Base-by-base conservation (phyloP, 2,797 vertebrate genomes). In the Pangasius krempfi region DNA sequence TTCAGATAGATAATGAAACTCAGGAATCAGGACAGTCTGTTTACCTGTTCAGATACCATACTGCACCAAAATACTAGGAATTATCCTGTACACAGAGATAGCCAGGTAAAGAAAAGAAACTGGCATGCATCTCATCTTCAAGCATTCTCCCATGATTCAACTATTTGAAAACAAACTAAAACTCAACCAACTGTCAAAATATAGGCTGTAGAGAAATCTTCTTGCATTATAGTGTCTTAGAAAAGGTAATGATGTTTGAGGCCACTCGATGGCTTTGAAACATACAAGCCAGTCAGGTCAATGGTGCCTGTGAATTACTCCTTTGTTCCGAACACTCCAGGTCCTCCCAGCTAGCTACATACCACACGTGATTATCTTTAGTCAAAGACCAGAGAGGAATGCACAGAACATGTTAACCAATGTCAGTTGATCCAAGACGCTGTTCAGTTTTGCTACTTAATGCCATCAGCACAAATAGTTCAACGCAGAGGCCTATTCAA, bases 341-440 rank as follows among this genome's bases (percentile, higher is more conserved):
- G 88, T 84, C 87, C 90, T 88, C 91, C 87, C 85, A 86, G 86
- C 85, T 84, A 85, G 82, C 81, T 86, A 90, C 91, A 91, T 94
- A 93, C 93, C 91, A 91, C 91, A 89, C 90, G 84, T 85, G 89
- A 93, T 93, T 89, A 93, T 89, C 90, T 92, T 88, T 85, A 84
- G 72, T 82, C 68, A 90, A 88, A 90, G 91, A 89, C 88, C 72
- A 78, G 76, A 82, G 60, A 90, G 89, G 91, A 92, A 91, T 91
- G 89, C 76, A 52, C 87, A 70, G 73, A 80, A 80, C 33, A 73
- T 10, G 3, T 88, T 82, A 86, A 89, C 88, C 52, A 79, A 47
- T 76, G 64, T 87, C 85, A 70, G 82, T 58, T 33, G 47, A 89
- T 40, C 78, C 6, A 50, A 72, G 76, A 70, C 58, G 18, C 27